Base-by-base conservation (phyloP, 2,113 vertebrate genomes). In the Irena cyanogastra region DNA sequence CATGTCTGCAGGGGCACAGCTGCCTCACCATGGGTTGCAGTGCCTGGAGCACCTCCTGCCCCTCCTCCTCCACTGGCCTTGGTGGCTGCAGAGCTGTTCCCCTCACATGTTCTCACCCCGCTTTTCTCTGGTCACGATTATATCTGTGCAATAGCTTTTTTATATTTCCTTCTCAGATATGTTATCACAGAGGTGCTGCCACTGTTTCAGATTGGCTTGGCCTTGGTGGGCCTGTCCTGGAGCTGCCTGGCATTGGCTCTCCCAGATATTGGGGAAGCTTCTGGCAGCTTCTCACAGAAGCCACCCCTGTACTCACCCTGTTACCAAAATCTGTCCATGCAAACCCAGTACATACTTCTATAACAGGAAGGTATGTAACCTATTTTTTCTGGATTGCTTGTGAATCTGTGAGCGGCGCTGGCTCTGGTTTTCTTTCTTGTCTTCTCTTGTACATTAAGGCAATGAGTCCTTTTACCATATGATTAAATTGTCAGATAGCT, bases 231-330 rank as follows among this genome's bases (percentile, higher is more conserved):
- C 33, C 44, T 42, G 31, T 59, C 37, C 35, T 31, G 21, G 52
- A 35, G 10, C 70, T 49, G 24, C 20, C 42, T 50, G 35, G 31
- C 37, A 35, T 21, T 35, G 44, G 21, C 26, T 66, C 31, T 86
- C 52, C 26, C 31, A 7, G 37, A 17, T 31, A 35, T 10, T 0
- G 0, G 26, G 31, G 31, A 57, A 50, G 21, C 17, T 52, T 52
- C 63, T 59, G 61, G 35, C 21, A 50, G 5, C 21, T 57, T 59
- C 21, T 33, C 31, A 60, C 21, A 59, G 37, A 59, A 27, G 14
- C 21, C 3, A 4, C 13, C 15, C 13, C 28, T 61, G 64, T 54
- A 16, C 5, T 39, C 6, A 4, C 10, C 5, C 39, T 0, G 1
- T 28, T 39, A 24, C 33, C 10, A 47, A 56, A 79, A 56, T 30